Percentiles rank a stretch among this genome's conserved stretches.
Conservation (phyloP, 2,888 invertebrate species). For the Alentia gelatinosa region DNA sequence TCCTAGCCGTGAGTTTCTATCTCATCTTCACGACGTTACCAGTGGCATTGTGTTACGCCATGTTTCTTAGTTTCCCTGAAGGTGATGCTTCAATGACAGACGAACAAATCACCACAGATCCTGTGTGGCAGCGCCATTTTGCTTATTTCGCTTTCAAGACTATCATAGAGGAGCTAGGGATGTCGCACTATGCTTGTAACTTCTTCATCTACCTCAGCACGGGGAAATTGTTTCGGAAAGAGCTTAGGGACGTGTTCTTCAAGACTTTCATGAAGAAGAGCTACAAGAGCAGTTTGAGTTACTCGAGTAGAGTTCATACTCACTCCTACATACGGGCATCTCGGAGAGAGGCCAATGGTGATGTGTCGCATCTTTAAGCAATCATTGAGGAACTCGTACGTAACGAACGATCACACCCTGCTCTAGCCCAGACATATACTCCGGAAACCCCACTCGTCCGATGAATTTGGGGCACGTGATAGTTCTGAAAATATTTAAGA, state of each 20-base stretch:
- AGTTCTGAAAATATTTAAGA: too few relatives aligned
- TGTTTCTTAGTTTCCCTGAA: slow-evolving; percentile 67
- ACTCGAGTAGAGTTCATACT: neutral
- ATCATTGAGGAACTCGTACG: too few relatives aligned
- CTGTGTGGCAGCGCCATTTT: slow-evolving; percentile 72
- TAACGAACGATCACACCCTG: too few relatives aligned
- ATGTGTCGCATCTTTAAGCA: slow-evolving; percentile 13
- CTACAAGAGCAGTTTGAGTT: neutral
- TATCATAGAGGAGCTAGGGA: slow-evolving; percentile 73
- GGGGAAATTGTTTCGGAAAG: slow-evolving; percentile 78
- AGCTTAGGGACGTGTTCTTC: slow-evolving; percentile 69
- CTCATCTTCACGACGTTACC: slow-evolving; percentile 76
- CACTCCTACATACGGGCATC: neutral
- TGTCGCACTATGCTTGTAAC: slow-evolving; percentile 78
- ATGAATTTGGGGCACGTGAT: too few relatives aligned
- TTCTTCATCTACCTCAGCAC: slow-evolving; percentile 79
- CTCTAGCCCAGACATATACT: too few relatives aligned
- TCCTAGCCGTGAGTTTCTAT: slow-evolving; percentile 77
- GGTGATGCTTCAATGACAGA: slow-evolving; percentile 68
- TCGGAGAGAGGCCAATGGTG: neutral
- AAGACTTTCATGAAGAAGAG: slow-evolving; percentile 45
- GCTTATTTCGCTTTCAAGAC: slow-evolving; percentile 71
- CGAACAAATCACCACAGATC: slow-evolving; percentile 68
- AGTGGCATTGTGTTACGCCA: slow-evolving; percentile 71
- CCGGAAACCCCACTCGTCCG: too few relatives aligned